Evolutionary conservation across 2,888 invertebrate genomes (phyloP).

Genomic region (Steinernema carpocapsae): DNA sequence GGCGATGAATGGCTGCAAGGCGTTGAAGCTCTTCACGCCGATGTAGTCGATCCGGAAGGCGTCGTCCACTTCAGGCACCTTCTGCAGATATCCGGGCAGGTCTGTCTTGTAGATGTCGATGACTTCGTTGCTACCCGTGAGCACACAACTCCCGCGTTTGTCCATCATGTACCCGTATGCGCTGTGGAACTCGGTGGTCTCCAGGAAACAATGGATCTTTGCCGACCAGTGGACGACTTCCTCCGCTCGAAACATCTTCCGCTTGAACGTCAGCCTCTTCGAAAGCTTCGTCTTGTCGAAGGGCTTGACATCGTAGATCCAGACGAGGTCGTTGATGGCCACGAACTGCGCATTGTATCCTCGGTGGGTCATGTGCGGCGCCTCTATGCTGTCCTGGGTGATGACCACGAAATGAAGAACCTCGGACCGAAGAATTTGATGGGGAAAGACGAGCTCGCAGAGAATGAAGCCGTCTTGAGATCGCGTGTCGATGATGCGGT

Average conservation of each 20-base stretch:
- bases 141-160: background rate
- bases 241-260: background rate
- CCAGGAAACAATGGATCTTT: background rate
- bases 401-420: background rate
- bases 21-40: background rate
- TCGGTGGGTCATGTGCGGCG: background rate
- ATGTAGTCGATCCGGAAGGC: background rate
- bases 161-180: background rate
- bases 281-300: too few species aligned
- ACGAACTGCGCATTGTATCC: background rate
- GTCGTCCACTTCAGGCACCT: background rate
- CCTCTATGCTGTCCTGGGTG: background rate
- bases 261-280: too few species aligned
- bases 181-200: background rate
- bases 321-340: background rate
- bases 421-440: background rate
- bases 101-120: background rate
- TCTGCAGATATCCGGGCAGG: background rate
- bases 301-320: background rate
- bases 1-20: background rate
- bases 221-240: background rate
- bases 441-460: background rate
- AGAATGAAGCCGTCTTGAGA: background rate
- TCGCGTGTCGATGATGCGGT: background rate
- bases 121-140: background rate